Base-by-base conservation (phyloP, 2,113 vertebrate species). In the Colistium nudipinnis region DNA sequence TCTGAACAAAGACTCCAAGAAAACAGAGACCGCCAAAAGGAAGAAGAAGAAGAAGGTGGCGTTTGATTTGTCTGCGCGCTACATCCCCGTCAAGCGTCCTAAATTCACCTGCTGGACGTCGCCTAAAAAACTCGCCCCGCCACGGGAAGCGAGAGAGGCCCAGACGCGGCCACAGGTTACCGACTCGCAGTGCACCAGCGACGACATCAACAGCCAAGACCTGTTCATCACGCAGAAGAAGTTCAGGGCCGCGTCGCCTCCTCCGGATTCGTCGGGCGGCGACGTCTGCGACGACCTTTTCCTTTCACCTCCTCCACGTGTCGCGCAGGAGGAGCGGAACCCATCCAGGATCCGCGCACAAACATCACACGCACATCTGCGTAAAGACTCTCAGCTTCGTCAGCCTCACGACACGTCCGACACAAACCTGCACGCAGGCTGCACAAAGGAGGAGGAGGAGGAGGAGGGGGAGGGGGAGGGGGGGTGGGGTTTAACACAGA, bases 181-280 rank as follows among this genome's bases (percentile, higher is more conserved):
- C 3, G 76, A 79, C 22, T 91, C 83, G 7, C 89, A 88, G 19
- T 44, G 47, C 30, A 70, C 60, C 33, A 57, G 45, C 1, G 91
- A 93, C 1, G 87, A 89, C 2, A 27, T 84, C 0, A 88, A 90
- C 83, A 94, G 93, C 76, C 92, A 94, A 74, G 93, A 94, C 48
- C 80, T 94, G 30, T 94, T 94, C 14, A 93, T 94, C 55, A 94
- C 93, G 10, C 93, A 94, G 84, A 94, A 93, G 77, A 88, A 39
- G 0, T 93, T 93, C 85, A 78, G 78, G 22, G 17, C n/a, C n/a
- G n/a, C n/a, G n/a, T n/a, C 70, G 0, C 53, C 77, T 2, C 63
- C 74, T 4, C 31, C 71, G 0, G 72, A 87, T 1, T 9, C 78
- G 1, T 92, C 82, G 39, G 81, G 88, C 10, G 64, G 48, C 1